Base-by-base conservation (phyloP, 2,888 invertebrate species). In the Philopedon plagiatum region DNA sequence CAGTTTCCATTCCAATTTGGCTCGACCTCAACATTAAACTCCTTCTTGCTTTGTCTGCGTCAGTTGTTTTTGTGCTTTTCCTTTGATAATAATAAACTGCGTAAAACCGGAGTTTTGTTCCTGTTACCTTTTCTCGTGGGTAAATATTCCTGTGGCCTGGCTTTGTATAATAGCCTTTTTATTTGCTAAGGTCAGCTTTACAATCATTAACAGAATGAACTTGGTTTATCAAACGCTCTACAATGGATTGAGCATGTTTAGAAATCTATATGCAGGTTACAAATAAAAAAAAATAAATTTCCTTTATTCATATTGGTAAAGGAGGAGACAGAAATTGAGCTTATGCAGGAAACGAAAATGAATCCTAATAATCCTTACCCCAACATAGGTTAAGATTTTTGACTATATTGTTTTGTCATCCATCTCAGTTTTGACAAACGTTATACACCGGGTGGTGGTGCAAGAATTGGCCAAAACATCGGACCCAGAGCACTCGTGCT, bases 51-150 rank as follows among this genome's bases (percentile, higher is more conserved):
- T 26, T 15, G 51, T 29, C 51, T 29, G 29, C 51, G 29, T 29
- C 51, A 54, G 51, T 39, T 54, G 51, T 54, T 54, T 54, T 54
- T 54, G 51, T 54, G 51, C 26, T 54, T 54, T 54, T 54, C 51
- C 51, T 54, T 54, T 54, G 29, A 29, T 54, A 54, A 54, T 54
- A 54, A 54, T 54, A 54, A 54, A 54, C 51, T 54, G 51, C 51
- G 29, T 29, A 46, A 54, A 26, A 29, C 9, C 51, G 29, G 51
- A 29, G 51, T 54, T 54, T 54, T 15, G 15, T 54, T 29, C 51
- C 51, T 11, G 51, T 54, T 54, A 54, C 51, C 51, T 46, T 54
- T 54, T 54, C 29, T 54, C 29, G 18, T 23, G n/a, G 21, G 21
- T 46, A 46, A 46, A 11, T 46, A 46, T 46, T 21, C 46, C 23